Base-by-base conservation (phyloP, 2,888 invertebrate species). In the Tachystola acroxantha region DNA sequence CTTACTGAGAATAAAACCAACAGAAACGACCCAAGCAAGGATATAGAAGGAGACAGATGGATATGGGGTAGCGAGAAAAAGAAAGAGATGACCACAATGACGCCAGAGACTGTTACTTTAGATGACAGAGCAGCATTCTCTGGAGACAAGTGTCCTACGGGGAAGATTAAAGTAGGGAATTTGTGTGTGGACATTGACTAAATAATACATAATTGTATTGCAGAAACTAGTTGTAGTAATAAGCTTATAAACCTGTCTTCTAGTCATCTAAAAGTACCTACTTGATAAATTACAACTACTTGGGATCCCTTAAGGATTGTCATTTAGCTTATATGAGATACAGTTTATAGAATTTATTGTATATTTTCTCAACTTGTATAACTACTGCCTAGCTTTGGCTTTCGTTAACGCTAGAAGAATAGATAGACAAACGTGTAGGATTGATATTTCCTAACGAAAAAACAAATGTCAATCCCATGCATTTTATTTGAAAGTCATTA, bases 81-180 rank as follows among this genome's bases (percentile, higher is more conserved):
- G 12, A 53, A 3, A 51, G 56, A 55, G 34, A 26, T 6, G 5
- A 42, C 30, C 1, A 38, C 31, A 4, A 16, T 9, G 7, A 36
- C 31, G 0, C 40, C 38, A 2, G 10, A 32, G 0, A 38, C 44
- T 7, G 48, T 49, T 0, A 32, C 35, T 0, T 35, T 65, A 4
- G 58, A 50, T 9, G 53, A 66, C 26, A 51, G 64, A 32, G 57
- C 53, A 0, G 53, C 60, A 0, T 63, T 66, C 10, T 34, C 34
- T 0, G 65, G 55, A 0, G 51, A 45, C 32, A 34, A 52, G 10
- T 66, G 65, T 33, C 54, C 64, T 0, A 43, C 50, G 0, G 59
- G 61, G 0, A 44, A 50, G 28, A 40, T 46, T 0, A 50, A 41
- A 33, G 36, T 57, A 2, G 43, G 41, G 1, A 43, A 49, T 0